Conservation (phyloP, 2,888 invertebrate species). For the Agelastica alni region DNA sequence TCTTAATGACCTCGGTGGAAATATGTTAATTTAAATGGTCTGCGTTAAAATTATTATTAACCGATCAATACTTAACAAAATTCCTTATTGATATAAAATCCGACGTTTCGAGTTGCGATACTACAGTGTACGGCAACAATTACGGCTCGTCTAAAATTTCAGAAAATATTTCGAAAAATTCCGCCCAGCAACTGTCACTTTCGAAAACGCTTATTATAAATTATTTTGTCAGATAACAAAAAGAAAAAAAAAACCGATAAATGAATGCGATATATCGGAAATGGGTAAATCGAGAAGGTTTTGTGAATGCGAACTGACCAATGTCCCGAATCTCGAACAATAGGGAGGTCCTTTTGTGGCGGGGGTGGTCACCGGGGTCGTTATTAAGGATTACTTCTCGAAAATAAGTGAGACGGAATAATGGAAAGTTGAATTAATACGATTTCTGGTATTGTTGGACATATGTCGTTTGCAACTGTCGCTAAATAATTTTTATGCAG, state of each 20-base stretch:
- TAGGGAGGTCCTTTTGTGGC: slow-evolving; percentile 26
- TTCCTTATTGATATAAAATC: too few species aligned
- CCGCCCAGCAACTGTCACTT: slow-evolving; percentile 28
- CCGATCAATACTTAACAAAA: too few species aligned
- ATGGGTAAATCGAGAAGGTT: slow-evolving; percentile 27
- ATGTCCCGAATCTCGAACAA: slow-evolving; percentile 33
- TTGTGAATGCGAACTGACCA: slow-evolving; percentile 34
- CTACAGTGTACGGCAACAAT: too few species aligned
- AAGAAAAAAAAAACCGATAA: slow-evolving; percentile 20
- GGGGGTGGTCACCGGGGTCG: slow-evolving; percentile 41
- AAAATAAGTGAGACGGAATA: slow-evolving; percentile 32
- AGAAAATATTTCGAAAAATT: slow-evolving; percentile 16
- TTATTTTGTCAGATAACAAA: slow-evolving; percentile 25
- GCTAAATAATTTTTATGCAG: too few species aligned
- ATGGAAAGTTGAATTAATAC: slow-evolving; percentile 23
- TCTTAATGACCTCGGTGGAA: too few species aligned
- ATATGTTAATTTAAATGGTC: too few species aligned
- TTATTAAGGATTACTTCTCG: slow-evolving; percentile 44
- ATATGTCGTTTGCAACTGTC: slow-evolving; percentile 23
- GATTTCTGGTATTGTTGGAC: slow-evolving; percentile 19
- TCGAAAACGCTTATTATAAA: slow-evolving; percentile 22
- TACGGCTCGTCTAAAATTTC: slow-evolving; percentile 5
- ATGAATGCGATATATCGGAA: slow-evolving; percentile 23
- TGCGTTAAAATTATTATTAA: too few species aligned
- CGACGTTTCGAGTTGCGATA: too few species aligned